A percentile compares a stretch with the other conserved stretches of the same genome.
These are phyloP conservation scores for Mallotus villosus DNA, from an alignment of 2,797 vertebrate species.

Conservation along the genomic window DNA sequence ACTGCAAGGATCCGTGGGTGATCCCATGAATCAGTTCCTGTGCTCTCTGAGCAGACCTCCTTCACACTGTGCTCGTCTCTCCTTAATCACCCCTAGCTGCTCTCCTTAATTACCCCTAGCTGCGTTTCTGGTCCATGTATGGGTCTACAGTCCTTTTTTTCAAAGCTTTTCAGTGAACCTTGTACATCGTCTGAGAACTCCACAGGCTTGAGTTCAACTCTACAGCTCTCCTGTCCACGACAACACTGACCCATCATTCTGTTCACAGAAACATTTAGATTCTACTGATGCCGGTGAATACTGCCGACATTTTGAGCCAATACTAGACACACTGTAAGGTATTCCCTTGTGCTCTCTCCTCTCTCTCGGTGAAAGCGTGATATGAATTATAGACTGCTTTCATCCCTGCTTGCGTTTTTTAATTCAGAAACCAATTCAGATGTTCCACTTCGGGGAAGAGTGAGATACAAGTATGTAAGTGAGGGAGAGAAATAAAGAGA, in stretches of 20 bases:
- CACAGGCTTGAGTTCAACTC: constrained; percentile 46
- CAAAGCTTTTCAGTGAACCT: constrained; percentile 35
- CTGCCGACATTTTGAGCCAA: constrained; percentile 36
- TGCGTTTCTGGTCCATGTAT: constrained; percentile 46
- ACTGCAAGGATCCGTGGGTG: too few relatives aligned
- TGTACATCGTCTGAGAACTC: constrained; percentile 22
- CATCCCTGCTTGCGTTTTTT: constrained; percentile 71
- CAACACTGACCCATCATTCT: constrained; percentile 43
- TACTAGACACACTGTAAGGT: constrained; percentile 28
- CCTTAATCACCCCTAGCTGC: not conserved
- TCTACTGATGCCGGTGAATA: constrained; percentile 47
- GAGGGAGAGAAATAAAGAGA: constrained; percentile 27
- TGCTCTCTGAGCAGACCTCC: too few relatives aligned
- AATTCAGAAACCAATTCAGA: constrained; percentile 82
- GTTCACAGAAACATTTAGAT: constrained; percentile 53
- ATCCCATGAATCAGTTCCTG: too few relatives aligned
- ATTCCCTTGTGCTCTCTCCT: constrained; percentile 46
- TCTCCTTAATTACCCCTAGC: constrained; percentile 33
- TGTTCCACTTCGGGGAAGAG: constrained; percentile 74
- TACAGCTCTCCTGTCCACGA: constrained; percentile 42
- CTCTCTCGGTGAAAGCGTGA: constrained; percentile 53
- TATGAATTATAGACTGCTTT: constrained; percentile 72
- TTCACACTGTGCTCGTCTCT: not conserved
- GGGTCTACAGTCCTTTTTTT: constrained; percentile 57
- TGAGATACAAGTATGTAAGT: constrained; percentile 1